phyloP scores from a whole-genome alignment of 2,797 vertebrate species.

The Adelosebastes latens region DNA sequence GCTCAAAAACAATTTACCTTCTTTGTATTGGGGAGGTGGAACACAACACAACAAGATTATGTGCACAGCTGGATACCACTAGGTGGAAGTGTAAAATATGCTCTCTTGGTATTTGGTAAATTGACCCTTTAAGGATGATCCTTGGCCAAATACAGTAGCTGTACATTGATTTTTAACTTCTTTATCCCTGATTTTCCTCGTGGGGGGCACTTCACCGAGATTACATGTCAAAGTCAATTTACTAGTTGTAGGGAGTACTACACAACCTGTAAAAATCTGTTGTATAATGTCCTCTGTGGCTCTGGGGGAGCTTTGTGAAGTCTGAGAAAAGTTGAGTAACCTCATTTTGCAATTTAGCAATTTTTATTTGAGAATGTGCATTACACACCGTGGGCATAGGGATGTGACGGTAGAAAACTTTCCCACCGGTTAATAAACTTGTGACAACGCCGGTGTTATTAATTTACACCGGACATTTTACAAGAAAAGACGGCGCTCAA shows the following conservation, averaged over 20 bases:
- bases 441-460: too few relatives aligned
- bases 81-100: background rate
- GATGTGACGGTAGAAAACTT: too few relatives aligned
- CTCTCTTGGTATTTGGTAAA: background rate
- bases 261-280: background rate
- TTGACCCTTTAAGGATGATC: background rate
- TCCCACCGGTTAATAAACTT: too few relatives aligned
- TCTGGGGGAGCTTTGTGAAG: background rate
- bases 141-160: background rate
- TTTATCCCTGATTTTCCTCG: background rate
- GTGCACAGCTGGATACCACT: background rate
- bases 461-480: too few relatives aligned
- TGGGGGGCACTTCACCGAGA: background rate
- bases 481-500: too few relatives aligned
- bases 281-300: background rate
- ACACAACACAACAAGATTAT: background rate
- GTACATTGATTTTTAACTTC: constrained; percentile 12
- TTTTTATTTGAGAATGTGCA: background rate
- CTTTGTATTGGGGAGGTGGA: background rate
- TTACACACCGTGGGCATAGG: background rate
- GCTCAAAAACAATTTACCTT: background rate
- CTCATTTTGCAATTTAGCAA: background rate
- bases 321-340: background rate
- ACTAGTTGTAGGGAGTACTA: background rate
- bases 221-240: background rate